Conservation (phyloP, 2,113 vertebrate genomes). For the Tor tambroides region DNA sequence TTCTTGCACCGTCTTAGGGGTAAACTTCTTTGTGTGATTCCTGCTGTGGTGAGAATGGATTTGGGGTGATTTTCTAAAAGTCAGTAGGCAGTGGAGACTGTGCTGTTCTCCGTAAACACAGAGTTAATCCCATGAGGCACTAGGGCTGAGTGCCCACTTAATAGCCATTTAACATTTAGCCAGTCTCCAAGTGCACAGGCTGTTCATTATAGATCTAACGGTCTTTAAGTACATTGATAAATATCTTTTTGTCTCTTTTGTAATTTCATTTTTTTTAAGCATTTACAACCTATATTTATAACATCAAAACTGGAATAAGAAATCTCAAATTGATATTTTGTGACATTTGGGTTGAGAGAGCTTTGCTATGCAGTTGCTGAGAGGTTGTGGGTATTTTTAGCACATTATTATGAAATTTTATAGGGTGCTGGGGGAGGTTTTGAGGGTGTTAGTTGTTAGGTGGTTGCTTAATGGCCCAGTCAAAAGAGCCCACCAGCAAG, state of each 20-base stretch:
- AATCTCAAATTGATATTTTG: not conserved
- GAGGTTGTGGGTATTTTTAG: too few species aligned
- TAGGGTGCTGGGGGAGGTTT: not conserved
- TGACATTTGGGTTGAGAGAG: not conserved
- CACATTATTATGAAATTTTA: not conserved
- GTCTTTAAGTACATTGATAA: not conserved
- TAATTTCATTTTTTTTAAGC: not conserved
- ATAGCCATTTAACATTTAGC: conserved; percentile 31
- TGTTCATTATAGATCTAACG: not conserved
- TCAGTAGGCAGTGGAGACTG: conserved; percentile 15
- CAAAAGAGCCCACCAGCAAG: too few species aligned
- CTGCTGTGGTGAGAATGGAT: conserved; percentile 37
- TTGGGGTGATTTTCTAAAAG: conserved; percentile 20
- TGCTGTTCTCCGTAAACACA: conserved; percentile 24
- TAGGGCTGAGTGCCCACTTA: conserved; percentile 26
- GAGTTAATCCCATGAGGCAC: conserved; percentile 29
- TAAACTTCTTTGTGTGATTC: conserved; percentile 34
- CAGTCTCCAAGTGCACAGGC: not conserved
- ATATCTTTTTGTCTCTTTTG: too few species aligned
- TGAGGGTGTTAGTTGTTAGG: not conserved
- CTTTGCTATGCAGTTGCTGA: not conserved
- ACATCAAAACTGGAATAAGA: not conserved
- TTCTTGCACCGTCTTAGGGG: conserved; percentile 31
- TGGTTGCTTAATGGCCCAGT: not conserved
- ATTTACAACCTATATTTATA: not conserved